Percentiles rank a stretch among this genome's conserved stretches.
Evolutionary conservation across 1,140 invertebrate genomes (phyloP).

Genomic region (Papilio polytes): DNA sequence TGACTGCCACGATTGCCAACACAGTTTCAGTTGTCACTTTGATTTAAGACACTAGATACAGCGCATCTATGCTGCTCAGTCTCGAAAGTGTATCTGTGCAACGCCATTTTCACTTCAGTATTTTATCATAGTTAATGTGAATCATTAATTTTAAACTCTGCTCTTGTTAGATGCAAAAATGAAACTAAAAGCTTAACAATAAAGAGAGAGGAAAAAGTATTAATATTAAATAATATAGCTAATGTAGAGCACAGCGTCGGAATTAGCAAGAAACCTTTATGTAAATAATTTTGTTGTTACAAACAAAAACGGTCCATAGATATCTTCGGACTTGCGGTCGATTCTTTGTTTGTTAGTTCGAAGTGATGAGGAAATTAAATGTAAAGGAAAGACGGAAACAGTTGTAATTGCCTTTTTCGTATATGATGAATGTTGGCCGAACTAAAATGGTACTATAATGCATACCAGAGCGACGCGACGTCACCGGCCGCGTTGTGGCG

Average conservation of each 20-base stretch:
- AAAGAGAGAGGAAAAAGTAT: too few species aligned
- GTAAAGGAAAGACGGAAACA: conserved; percentile 23
- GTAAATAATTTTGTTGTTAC: too few species aligned
- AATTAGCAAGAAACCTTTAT: too few species aligned
- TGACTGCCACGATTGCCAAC: conserved; percentile 53
- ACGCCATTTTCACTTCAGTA: neutral
- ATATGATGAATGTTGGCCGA: conserved; percentile 20
- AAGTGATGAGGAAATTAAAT: neutral
- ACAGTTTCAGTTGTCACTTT: conserved; percentile 54
- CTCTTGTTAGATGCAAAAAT: neutral
- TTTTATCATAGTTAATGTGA: neutral
- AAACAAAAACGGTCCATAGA: too few species aligned
- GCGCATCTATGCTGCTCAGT: conserved; percentile 18
- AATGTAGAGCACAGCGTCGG: too few species aligned
- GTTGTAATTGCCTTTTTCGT: conserved; percentile 37
- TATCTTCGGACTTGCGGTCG: too few species aligned
- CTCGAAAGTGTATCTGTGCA: neutral
- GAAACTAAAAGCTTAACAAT: neutral
- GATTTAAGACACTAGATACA: conserved; percentile 48
- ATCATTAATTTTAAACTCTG: neutral
- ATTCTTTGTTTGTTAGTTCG: conserved; percentile 3
- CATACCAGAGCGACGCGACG: conserved; percentile 60
- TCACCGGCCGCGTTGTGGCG: conserved; percentile 43
- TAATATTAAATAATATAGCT: too few species aligned
- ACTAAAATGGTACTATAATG: conserved; percentile 55